Evolutionary conservation across 2,113 vertebrate species (phyloP).

Genomic region (Bambusicola thoracicus): DNA sequence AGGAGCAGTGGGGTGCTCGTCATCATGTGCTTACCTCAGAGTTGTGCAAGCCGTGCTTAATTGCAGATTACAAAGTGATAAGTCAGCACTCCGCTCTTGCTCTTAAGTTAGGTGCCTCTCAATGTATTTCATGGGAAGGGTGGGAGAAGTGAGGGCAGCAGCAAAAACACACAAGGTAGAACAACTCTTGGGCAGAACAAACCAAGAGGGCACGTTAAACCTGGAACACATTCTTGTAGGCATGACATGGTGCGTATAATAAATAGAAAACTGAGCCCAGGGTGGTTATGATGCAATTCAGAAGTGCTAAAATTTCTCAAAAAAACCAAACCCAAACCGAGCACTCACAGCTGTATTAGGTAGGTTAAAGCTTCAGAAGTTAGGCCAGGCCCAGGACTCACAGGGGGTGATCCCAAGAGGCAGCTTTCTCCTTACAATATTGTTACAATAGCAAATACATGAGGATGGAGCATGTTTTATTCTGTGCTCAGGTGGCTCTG

Average conservation of each 20-base stretch:
- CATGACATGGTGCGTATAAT: rapidly evolving
- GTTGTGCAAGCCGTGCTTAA: background rate
- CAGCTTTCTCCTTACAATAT: background rate
- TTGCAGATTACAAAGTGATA: background rate
- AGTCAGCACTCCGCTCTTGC: background rate
- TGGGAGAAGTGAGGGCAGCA: background rate
- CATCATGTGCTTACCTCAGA: background rate
- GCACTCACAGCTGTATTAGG: background rate
- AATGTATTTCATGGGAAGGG: background rate
- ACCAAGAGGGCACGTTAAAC: no score
- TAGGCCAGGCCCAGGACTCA: background rate
- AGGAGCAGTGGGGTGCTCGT: background rate
- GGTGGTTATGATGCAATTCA: background rate
- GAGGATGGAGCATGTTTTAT: background rate
- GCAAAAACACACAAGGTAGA: background rate
- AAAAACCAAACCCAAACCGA: background rate
- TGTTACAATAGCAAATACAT: background rate
- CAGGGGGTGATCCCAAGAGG: background rate
- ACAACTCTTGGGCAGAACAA: background rate
- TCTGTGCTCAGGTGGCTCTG: background rate
- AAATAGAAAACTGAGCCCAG: background rate
- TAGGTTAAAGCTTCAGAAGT: background rate
- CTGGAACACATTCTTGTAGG: background rate
- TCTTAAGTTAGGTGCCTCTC: background rate
- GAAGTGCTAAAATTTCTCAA: background rate